Percentiles rank a stretch among this genome's conserved stretches.
phyloP scores from a whole-genome alignment of 2,888 invertebrate genomes.

The Drosophila rubida region DNA sequence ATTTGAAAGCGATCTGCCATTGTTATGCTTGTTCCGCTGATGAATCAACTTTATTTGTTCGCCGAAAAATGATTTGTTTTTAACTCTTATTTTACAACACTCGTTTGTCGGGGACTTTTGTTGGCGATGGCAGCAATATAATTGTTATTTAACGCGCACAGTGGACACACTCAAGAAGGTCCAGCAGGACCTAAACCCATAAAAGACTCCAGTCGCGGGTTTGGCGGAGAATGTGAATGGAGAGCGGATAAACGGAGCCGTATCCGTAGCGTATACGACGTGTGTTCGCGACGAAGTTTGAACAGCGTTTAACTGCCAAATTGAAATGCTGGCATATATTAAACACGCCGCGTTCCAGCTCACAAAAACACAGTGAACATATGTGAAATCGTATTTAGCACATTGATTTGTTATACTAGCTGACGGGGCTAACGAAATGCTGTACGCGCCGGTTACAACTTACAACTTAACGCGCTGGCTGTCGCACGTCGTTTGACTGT shows the following conservation, averaged over 20 bases:
- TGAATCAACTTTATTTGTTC: slow-evolving; percentile 29
- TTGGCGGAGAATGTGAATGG: not conserved
- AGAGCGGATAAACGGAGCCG: slow-evolving; percentile 3
- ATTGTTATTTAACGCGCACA: slow-evolving; percentile 21
- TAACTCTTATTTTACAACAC: slow-evolving; percentile 21
- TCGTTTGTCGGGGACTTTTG: slow-evolving; percentile 17
- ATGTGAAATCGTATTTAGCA: slow-evolving; percentile 39
- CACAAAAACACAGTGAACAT: not conserved
- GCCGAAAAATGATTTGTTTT: slow-evolving; percentile 17
- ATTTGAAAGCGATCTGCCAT: slow-evolving; percentile 82
- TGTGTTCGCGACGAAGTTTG: slow-evolving; percentile 51
- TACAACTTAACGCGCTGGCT: slow-evolving; percentile 64
- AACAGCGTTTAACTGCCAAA: slow-evolving; percentile 60
- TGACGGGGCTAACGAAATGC: slow-evolving; percentile 25
- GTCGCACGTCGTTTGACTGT: slow-evolving; percentile 73
- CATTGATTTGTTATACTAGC: slow-evolving; percentile 21
- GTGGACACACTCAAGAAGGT: slow-evolving; percentile 11
- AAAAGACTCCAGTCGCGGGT: slow-evolving; percentile 13
- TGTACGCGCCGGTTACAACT: slow-evolving; percentile 61
- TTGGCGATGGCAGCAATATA: slow-evolving; percentile 3
- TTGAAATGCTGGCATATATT: slow-evolving; percentile 61
- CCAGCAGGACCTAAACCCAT: slow-evolving; percentile 29
- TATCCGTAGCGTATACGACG: slow-evolving; percentile 33
- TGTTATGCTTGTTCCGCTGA: not conserved
- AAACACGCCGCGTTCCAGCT: slow-evolving; percentile 38